phyloP scores from a whole-genome alignment of 2,888 invertebrate genomes.

The Drosophila birchii region DNA sequence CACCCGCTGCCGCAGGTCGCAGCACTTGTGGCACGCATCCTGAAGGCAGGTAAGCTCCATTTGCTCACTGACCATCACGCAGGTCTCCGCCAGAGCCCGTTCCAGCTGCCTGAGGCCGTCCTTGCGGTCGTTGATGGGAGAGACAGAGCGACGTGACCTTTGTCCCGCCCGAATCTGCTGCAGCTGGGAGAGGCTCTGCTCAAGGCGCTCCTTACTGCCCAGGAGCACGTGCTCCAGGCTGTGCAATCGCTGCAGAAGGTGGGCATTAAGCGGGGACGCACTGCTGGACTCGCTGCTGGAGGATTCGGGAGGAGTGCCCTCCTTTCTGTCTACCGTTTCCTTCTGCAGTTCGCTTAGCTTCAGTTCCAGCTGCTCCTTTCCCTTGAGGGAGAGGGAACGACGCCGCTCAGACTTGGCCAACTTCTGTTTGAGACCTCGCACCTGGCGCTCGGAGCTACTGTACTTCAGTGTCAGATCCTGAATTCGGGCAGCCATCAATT shows the following conservation, averaged over 20 bases:
- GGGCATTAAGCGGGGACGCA: conserved; percentile 85
- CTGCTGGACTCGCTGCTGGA: conserved; percentile 71
- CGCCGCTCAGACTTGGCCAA: conserved; percentile 92
- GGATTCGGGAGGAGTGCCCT: conserved; percentile 87
- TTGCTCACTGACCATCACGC: conserved; percentile 85
- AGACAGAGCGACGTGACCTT: conserved; percentile 87
- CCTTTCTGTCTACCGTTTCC: conserved; percentile 87
- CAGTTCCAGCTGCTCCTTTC: conserved; percentile 93
- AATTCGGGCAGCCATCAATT: conserved; percentile 92
- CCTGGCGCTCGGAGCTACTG: conserved; percentile 92
- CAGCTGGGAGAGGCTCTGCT: conserved; percentile 89
- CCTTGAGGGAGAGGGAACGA: conserved; percentile 92
- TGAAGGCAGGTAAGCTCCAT: conserved; percentile 85
- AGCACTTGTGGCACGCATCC: conserved; percentile 87
- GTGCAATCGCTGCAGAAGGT: conserved; percentile 87
- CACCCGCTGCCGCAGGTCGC: conserved; percentile 86
- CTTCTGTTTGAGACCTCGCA: conserved; percentile 91
- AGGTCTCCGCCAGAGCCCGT: conserved; percentile 87
- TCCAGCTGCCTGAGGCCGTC: conserved; percentile 88
- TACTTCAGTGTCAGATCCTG: conserved; percentile 93
- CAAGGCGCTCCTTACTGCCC: conserved; percentile 88
- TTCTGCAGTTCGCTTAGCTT: conserved; percentile 87
- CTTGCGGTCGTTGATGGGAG: conserved; percentile 88
- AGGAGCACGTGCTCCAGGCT: conserved; percentile 88
- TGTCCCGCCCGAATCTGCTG: conserved; percentile 87